Base-by-base conservation (phyloP, 1,140 invertebrate genomes). In the Formica selysi region DNA sequence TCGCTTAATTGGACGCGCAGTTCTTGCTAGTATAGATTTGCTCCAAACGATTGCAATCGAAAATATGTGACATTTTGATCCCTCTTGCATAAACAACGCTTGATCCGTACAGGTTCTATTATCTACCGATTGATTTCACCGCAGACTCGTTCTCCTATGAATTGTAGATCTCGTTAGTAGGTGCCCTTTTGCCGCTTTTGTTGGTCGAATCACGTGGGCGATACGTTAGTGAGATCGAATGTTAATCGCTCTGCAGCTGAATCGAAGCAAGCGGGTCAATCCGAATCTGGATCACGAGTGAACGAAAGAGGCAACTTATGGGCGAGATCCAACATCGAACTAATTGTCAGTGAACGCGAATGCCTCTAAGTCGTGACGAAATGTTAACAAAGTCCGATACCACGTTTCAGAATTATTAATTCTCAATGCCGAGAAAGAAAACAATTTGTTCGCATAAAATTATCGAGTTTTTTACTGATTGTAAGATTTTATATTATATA, bases 191-290 rank as follows among this genome's bases (percentile, higher is more conserved):
- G 74, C 74, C 76, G 73, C 29, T 59, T 51, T 76, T 87, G 67
- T 85, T 76, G 87, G 44, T 61, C 87, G 36, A 64, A 59, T 81
- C 71, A 73, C 51, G 76, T 89, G 78, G 87, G 87, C 70, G 87
- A 80, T 74, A 89, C 44, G 32, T 70, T 68, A 73, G 41, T 51
- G 83, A 54, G 65, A 89, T 89, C 84, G 85, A 83, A 26, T 73
- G 41, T 36, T 54, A 68, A 36, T 86, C 74, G 61, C 13, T 70
- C 64, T 8, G 44, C 57, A 41, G 44, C 59, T 70, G 51, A 41
- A 89, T 89, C 64, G 76, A 89, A 86, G 54, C 54, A 90, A 90
- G 86, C 76, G 61, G 86, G 81, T 90, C 80, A 90, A 67, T 80
- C 74, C 79, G 88, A 90, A 90, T 90, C 74, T 86, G 48, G 89